Conservation (phyloP, 2,113 vertebrate genomes). For the Phocoena sinus region DNA sequence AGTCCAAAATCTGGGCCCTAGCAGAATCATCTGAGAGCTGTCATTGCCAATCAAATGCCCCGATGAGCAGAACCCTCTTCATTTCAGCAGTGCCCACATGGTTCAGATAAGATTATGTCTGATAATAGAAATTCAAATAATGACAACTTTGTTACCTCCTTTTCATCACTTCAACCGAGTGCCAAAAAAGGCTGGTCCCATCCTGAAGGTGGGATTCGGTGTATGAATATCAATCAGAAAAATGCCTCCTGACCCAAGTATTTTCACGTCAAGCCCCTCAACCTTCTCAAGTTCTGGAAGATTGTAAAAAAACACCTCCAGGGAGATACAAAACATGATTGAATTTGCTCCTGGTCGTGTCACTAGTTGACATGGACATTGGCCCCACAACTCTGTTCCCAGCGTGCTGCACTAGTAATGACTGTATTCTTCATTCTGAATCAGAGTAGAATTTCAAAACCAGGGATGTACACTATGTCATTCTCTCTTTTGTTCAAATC, state of each 20-base stretch:
- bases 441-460: not conserved
- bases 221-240: not conserved
- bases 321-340: not conserved
- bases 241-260: not conserved
- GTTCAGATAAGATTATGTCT: slow-evolving; percentile 73
- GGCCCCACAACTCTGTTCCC: not conserved
- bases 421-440: not conserved
- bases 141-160: slow-evolving; percentile 73
- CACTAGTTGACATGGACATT: too few species aligned
- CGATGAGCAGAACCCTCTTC: slow-evolving; percentile 70
- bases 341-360: not conserved
- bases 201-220: not conserved
- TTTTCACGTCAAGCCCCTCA: not conserved
- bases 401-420: fast-evolving
- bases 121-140: slow-evolving; percentile 73
- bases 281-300: not conserved
- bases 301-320: not conserved
- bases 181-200: not conserved
- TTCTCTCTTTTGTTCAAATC: not conserved
- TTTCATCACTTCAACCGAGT: slow-evolving; percentile 22
- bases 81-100: slow-evolving; percentile 64
- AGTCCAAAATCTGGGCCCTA: slow-evolving; percentile 59
- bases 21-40: slow-evolving; percentile 71
- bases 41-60: slow-evolving; percentile 72
- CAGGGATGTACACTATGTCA: too few species aligned